Evolutionary conservation across 2,113 vertebrate genomes (phyloP).

Genomic region (Eolophus roseicapilla): DNA sequence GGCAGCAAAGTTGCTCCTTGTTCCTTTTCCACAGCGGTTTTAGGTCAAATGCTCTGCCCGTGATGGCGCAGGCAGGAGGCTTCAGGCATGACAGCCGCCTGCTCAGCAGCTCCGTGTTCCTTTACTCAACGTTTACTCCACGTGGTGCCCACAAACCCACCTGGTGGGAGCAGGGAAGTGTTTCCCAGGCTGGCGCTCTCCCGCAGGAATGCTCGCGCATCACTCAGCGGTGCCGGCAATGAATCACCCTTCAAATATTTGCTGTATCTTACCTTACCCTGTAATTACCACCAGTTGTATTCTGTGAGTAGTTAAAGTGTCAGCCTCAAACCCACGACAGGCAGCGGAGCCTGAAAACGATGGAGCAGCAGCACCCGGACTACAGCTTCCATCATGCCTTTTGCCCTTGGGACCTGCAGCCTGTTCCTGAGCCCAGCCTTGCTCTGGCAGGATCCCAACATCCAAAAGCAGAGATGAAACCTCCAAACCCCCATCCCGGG

Average conservation of each 20-base stretch:
- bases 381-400: not conserved
- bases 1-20: not conserved
- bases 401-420: not conserved
- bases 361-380: not conserved
- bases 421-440: not conserved
- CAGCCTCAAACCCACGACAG: not conserved
- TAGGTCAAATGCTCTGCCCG: not conserved
- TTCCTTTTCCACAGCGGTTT: not conserved
- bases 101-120: not conserved
- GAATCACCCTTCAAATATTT: conserved; percentile 25
- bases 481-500: not conserved
- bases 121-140: conserved; percentile 41
- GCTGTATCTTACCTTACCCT: not conserved
- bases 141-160: conserved; percentile 26
- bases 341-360: not conserved
- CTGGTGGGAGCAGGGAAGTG: conserved; percentile 19
- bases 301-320: not conserved
- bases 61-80: not conserved
- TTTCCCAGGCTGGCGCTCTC: not conserved
- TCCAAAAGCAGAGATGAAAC: not conserved
- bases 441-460: not conserved
- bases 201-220: not conserved
- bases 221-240: not conserved
- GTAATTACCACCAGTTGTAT: not conserved
- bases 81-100: not conserved